These are phyloP conservation scores for Sterrhoptilus dennistouni DNA, from an alignment of 2,113 vertebrate species.

Conservation along the genomic window DNA sequence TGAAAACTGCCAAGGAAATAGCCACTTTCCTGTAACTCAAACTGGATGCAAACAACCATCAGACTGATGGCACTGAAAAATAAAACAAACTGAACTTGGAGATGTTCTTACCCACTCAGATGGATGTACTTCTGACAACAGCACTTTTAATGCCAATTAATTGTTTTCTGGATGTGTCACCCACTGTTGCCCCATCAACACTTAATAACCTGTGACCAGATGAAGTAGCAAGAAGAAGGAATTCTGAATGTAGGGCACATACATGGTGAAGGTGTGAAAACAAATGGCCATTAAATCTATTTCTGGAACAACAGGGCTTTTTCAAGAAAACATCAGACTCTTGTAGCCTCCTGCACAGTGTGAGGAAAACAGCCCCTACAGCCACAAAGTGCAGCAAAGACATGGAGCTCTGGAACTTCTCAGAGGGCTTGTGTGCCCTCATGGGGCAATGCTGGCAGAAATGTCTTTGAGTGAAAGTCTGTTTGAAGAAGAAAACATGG, in stretches of 20 bases:
- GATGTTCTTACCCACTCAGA: not conserved
- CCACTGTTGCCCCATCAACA: not conserved
- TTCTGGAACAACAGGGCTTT: not conserved
- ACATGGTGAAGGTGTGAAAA: not conserved
- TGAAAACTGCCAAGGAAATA: not conserved
- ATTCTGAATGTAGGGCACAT: not conserved
- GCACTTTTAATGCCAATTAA: slow-evolving; percentile 31
- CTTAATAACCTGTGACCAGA: not conserved
- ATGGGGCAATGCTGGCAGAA: not conserved
- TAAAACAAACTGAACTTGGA: not conserved
- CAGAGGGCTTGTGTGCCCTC: fast-evolving
- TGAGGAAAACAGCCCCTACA: not conserved
- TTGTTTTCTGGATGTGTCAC: not conserved
- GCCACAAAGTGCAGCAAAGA: not conserved
- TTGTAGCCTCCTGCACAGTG: not conserved
- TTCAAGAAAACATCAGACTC: not conserved
- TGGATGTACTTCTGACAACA: not conserved
- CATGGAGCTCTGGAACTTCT: not conserved
- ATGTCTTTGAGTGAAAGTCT: not conserved
- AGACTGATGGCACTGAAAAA: not conserved
- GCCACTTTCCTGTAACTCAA: not conserved
- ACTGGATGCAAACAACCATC: not conserved
- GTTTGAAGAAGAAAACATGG: not conserved
- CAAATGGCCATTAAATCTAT: not conserved
- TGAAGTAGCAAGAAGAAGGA: not conserved